Evolutionary conservation across 2,113 vertebrate genomes (phyloP), one percentile per base, ranked within the genome.

Genomic region (Stegastes partitus): DNA sequence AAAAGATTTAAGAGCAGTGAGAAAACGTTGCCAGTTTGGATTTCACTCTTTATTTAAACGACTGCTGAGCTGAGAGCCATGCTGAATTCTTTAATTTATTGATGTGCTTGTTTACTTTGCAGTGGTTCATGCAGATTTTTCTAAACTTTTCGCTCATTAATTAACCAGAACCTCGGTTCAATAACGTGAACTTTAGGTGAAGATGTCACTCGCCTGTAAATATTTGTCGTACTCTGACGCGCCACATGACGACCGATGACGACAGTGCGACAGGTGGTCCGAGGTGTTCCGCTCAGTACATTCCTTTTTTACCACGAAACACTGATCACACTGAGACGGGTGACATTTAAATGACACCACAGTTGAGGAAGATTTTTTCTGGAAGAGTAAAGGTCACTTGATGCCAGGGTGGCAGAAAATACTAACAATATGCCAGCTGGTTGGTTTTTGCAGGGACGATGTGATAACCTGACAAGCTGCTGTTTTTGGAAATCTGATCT

Each of bases 261-360:
- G 61, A 78, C 80, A 76, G 59, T 25, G 67, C 50, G 31, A 85
- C 87, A 87, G 87, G 73, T 91, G 91, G 77, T 65, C 83, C 28
- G 61, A 74, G 34, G 58, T 64, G 39, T 62, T 58, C 39, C 75
- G 65, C 63, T 72, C 59, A n/a, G 68, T 56, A 62, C 56, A 49
- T 83, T 89, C 58, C 56, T 73, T 25, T 75, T 81, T 83, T 22
- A 62, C 77, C 45, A 6, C 12, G 23, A 68, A 75, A 79, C 72
- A 25, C 58, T 59, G 57, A 65, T 89, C 67, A 11, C 7, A 51
- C 68, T 28, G 72, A 87, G 84, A 79, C 71, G 64, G 84, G 65
- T 89, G 89, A 90, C 91, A 90, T 92, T 91, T 89, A 86, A 81
- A 81, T 4, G 44, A 83, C 80, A 74, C 56, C 50, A n/a, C 74